Base-by-base conservation (phyloP, 1,140 invertebrate species). In the Cephus cinctus region DNA sequence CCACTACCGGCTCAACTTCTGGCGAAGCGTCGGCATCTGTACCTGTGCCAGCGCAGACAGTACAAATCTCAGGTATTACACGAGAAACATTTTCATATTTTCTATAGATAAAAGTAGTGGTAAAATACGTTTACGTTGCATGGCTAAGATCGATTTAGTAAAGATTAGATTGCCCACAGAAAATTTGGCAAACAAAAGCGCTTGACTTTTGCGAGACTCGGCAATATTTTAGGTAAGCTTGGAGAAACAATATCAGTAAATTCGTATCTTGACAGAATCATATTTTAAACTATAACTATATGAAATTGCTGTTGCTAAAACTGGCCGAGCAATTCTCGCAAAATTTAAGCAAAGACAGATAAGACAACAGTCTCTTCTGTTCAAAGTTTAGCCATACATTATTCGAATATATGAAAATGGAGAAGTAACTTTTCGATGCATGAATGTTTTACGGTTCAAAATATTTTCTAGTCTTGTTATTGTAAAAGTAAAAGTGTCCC, bases 61-160 rank as follows among this genome's bases (percentile, higher is more conserved):
- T 71, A 61, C 71, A 71, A 60, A 75, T 75, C 54, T 59, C 71
- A 74, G 75, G 75, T 77, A 76, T 54, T 50, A 54, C 25, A n/a
- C n/a, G n/a, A n/a, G n/a, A n/a, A n/a, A n/a, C n/a, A n/a, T n/a
- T n/a, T n/a, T n/a, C n/a, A n/a, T n/a, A n/a, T n/a, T n/a, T n/a
- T n/a, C n/a, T n/a, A n/a, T n/a, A n/a, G n/a, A n/a, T n/a, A n/a
- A n/a, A n/a, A n/a, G n/a, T n/a, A n/a, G n/a, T n/a, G n/a, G n/a
- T n/a, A n/a, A n/a, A n/a, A n/a, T n/a, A n/a, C n/a, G n/a, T n/a
- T n/a, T n/a, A n/a, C n/a, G n/a, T n/a, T n/a, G n/a, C n/a, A n/a
- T n/a, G n/a, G n/a, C n/a, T n/a, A n/a, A n/a, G n/a, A n/a, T n/a
- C n/a, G n/a, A n/a, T n/a, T n/a, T n/a, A n/a, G n/a, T n/a, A n/a